Evolutionary conservation across 1,140 invertebrate genomes (phyloP).

Genomic region (Eupristina koningsbergeri): DNA sequence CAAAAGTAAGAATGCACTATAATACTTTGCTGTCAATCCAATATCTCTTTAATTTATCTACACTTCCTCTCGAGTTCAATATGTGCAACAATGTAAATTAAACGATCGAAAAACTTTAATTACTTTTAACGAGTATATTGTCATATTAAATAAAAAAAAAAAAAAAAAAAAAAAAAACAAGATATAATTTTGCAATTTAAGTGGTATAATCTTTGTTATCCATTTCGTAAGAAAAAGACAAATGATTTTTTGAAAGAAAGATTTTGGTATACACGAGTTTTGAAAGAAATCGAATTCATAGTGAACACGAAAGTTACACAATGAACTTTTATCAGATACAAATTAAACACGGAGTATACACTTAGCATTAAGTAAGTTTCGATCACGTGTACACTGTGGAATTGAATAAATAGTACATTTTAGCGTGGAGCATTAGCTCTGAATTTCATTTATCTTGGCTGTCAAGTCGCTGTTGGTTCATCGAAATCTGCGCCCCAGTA

Average conservation of each 20-base stretch:
- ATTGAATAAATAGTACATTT: neutral
- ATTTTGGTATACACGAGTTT: too few relatives aligned
- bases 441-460: neutral
- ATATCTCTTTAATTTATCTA: slow-evolving; percentile 40
- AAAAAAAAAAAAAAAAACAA: too few relatives aligned
- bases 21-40: neutral
- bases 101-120: slow-evolving; percentile 12
- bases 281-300: neutral
- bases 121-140: too few relatives aligned
- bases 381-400: neutral
- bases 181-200: too few relatives aligned
- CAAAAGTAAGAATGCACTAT: neutral
- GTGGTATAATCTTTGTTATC: too few relatives aligned
- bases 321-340: neutral
- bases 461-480: neutral
- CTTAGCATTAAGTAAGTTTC: neutral
- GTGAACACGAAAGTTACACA: neutral
- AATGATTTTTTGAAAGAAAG: too few relatives aligned
- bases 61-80: slow-evolving; percentile 2
- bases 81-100: slow-evolving; percentile 27
- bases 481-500: slow-evolving; percentile 24
- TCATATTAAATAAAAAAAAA: too few relatives aligned
- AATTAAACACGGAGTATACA: neutral
- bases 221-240: too few relatives aligned
- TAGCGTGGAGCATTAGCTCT: neutral